Evolutionary conservation across 2,888 invertebrate species (phyloP), one percentile per base, ranked within the genome.

Genomic region (Andricus quercusramuli): DNA sequence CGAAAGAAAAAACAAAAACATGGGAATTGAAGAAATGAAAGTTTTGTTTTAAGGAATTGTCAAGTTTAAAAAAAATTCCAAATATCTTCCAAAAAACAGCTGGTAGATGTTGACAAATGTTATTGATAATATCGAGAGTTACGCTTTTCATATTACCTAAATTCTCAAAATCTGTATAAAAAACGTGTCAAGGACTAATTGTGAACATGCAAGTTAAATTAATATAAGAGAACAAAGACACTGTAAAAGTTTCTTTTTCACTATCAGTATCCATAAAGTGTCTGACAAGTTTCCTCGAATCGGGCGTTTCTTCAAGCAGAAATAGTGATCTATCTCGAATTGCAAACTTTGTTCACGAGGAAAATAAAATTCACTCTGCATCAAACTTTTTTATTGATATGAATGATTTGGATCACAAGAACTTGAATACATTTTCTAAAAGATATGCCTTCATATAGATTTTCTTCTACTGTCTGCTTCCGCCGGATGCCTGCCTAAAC

Each of bases 261-360:
- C 62, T 62, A 62, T 62, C 62, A 62, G 62, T 62, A 62, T 62
- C 62, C 22, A 62, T 25, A 62, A 62, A 62, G 62, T 25, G 25
- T 62, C 62, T 62, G 25, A 62, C 29, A 29, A 62, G 25, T 62
- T 62, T 5, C 2, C 62, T 29, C 62, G 15, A 62, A 62, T 0
- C 25, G 13, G 62, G 62, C 62, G 62, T 25, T 62, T 62, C 62
- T 62, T 62, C 25, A 11, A 25, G 62, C 25, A 62, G 62, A 62
- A 62, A 62, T 13, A 22, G 62, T 1, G 62, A 62, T 62, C 62
- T 29, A 25, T 62, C 62, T 62, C 62, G 62, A 62, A 62, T 62
- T 62, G 62, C 5, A 25, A 62, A 62, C 62, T 62, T 62, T 62
- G 62, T 25, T 56, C 62, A 25, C 3, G 15, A 25, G 62, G 62